Base-by-base conservation (phyloP, 2,888 invertebrate species). In the Drosophila acutilabella region DNA sequence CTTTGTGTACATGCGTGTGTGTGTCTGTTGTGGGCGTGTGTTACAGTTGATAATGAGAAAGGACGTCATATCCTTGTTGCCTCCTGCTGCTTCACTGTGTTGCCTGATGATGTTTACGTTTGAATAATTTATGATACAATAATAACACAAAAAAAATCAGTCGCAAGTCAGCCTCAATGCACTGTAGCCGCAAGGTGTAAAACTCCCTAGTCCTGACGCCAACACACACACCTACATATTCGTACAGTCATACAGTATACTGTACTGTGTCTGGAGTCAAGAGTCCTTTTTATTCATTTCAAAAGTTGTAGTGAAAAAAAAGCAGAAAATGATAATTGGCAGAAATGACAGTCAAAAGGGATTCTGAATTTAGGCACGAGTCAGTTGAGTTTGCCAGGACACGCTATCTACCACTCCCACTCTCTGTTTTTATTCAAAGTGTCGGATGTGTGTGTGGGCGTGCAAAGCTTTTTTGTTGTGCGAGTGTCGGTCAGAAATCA, bases 91-190 rank as follows among this genome's bases (percentile, higher is more conserved):
- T 59, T 30, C 30, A 30, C 30, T 8, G 30, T 65, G 52, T 58
- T 51, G 73, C 80, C 77, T 90, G 90, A 89, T 91, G 87, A 90
- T 90, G 90, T 90, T 91, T 88, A 81, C 86, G 81, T 86, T 87
- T 91, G 90, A 91, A 91, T 91, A 90, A 91, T 90, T 91, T 90
- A 91, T 91, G 87, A 85, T 80, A 82, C 82, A 89, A 87, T 81
- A 89, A 79, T 68, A 82, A 64, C 59, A 52, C n/a, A n/a, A n/a
- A 54, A 51, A 59, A 75, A 61, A 64, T 38, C 16, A 45, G 42
- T 62, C 60, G 60, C 68, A 58, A 65, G 59, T 50, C 64, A 57
- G 56, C 44, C 64, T 41, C 70, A 72, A 54, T 89, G 89, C 89
- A 84, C 75, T 84, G 54, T 60, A 68, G 89, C 89, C 83, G 81